Base-by-base conservation (phyloP, 2,113 vertebrate genomes). In the Apodemus speciosus region DNA sequence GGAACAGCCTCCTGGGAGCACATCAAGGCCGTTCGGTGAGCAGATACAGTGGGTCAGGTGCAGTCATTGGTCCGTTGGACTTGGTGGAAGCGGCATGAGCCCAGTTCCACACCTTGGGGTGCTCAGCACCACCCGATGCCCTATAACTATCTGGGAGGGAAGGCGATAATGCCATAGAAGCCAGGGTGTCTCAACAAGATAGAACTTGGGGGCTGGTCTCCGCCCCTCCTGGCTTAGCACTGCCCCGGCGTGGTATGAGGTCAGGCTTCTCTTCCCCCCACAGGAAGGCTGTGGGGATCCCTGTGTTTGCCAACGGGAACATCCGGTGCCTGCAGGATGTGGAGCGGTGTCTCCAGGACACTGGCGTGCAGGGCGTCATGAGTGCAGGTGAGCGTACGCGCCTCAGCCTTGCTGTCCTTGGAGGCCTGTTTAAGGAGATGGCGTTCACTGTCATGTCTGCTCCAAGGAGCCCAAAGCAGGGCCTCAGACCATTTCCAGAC, bases 241-340 rank as follows among this genome's bases (percentile, higher is more conserved):
- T 81, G 38, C 4, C 9, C n/a, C 27, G 40, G 40, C 14, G 0
- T 53, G 46, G 14, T 32, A 4, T 43, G 58, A 49, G 21, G 40
- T 71, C 53, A 53, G 68, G 73, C 21, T 20, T 38, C 71, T 43
- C 77, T 56, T 51, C 13, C 11, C 32, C 38, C 21, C 0, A 0
- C 94, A 99, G 99, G 97, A 98, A 98, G 96, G 99, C 99, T 0
- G 98, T 99, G 30, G 98, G 95, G 93, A 99, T 99, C 95, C 99
- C 99, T 1, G 99, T 99, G 43, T 99, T 99, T 96, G 99, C 99
- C 53, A 99, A 99, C 2, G 99, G 99, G 69, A 99, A 99, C 97
- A 99, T 99, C 97, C 99, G 99, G 92, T 98, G 99, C 96, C 97
- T 99, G 97, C 98, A 98, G 21, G 99, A 99, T 4, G 99, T 99